A percentile compares a stretch with the other conserved stretches of the same genome.
Evolutionary conservation across 2,797 vertebrate species (phyloP).

Genomic region (Liasis olivaceus): DNA sequence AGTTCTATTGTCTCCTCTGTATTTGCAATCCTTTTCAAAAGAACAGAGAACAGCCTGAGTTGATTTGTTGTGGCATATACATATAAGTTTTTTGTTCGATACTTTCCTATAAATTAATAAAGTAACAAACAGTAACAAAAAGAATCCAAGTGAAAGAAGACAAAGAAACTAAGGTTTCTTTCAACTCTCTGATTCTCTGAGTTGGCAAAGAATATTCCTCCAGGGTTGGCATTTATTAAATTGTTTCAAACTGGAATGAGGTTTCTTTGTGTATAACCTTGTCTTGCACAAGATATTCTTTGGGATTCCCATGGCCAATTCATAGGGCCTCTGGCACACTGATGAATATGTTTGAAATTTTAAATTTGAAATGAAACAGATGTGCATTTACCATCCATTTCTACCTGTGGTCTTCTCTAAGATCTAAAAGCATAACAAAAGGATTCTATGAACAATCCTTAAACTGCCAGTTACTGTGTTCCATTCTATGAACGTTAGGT

Average conservation of each 20-base stretch:
- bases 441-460: not conserved
- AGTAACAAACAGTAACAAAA: slow-evolving; percentile 5
- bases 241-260: not conserved
- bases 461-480: not conserved
- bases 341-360: not conserved
- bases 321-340: not conserved
- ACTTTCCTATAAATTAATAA: not conserved
- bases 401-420: not conserved
- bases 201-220: not conserved
- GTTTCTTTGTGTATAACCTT: not conserved
- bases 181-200: not conserved
- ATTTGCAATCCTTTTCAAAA: not conserved
- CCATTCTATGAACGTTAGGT: not conserved
- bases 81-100: not conserved
- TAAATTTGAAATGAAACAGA: not conserved
- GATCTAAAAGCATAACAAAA: not conserved
- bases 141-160: not conserved
- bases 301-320: not conserved
- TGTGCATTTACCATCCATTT: not conserved
- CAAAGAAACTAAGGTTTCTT: not conserved
- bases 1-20: not conserved
- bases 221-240: not conserved
- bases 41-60: not conserved
- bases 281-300: not conserved
- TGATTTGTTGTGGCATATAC: not conserved